Conservation (phyloP, 1,140 invertebrate species). For the Plodia interpunctella region DNA sequence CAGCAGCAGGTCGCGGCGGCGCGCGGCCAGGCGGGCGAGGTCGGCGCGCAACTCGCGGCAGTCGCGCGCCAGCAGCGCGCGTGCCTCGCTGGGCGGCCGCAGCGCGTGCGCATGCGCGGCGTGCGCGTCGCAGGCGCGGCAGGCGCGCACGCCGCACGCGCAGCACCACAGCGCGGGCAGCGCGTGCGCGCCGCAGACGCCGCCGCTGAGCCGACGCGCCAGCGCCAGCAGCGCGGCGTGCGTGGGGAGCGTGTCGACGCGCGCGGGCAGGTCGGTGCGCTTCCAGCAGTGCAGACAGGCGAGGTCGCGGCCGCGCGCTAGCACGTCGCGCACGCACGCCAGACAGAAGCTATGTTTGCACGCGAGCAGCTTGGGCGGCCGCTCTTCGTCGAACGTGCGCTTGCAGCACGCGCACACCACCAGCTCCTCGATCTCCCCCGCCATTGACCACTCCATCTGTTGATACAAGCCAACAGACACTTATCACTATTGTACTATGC, state of each 20-base stretch:
- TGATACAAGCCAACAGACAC: background rate
- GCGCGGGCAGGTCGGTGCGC: conserved; percentile 80
- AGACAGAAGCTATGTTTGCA: conserved; percentile 88
- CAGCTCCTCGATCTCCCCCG: conserved; percentile 82
- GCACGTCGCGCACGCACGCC: conserved; percentile 82
- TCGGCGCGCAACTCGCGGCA: conserved; percentile 79
- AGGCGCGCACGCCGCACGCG: conserved; percentile 81
- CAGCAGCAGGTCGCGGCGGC: conserved; percentile 83
- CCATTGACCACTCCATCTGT: conserved; percentile 75
- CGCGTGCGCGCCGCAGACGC: conserved; percentile 82
- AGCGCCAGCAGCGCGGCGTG: conserved; percentile 81
- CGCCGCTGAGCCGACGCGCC: conserved; percentile 77
- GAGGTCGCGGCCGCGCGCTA: conserved; percentile 80
- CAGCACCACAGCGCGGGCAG: conserved; percentile 87
- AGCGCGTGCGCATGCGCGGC: conserved; percentile 81
- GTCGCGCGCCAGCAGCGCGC: conserved; percentile 78
- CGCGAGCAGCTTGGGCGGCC: conserved; percentile 83
- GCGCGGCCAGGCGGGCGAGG: conserved; percentile 80
- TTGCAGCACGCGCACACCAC: conserved; percentile 83
- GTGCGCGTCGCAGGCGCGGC: conserved; percentile 81
- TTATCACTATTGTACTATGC: no score
- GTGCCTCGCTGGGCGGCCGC: conserved; percentile 77
- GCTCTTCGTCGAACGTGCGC: conserved; percentile 83
- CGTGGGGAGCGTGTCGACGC: conserved; percentile 76
- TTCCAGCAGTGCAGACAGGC: conserved; percentile 85